A percentile compares a stretch with the other conserved stretches of the same genome.
Evolutionary conservation across 2,888 invertebrate species (phyloP).

Genomic region (Andrena fulva): DNA sequence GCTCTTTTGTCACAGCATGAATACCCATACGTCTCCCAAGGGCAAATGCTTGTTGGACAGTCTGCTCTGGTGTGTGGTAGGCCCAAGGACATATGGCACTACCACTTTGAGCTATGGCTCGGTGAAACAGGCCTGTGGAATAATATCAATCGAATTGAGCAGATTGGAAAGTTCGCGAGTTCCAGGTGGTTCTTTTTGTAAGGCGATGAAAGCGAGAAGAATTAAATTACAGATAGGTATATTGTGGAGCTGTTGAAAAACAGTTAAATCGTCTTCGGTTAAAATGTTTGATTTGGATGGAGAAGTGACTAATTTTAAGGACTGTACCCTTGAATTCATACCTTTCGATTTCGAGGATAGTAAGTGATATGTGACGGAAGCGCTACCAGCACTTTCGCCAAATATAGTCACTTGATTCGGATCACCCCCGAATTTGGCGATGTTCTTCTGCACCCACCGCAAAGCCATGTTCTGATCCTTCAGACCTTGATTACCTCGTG

Average conservation of each 20-base stretch:
- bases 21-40: conserved; percentile 79
- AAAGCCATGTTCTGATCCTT: conserved; percentile 90
- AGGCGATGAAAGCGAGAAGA: too few species aligned
- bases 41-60: conserved; percentile 75
- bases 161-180: too few species aligned
- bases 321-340: background rate
- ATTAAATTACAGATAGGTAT: too few species aligned
- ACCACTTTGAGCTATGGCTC: conserved; percentile 84
- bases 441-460: conserved; percentile 89
- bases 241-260: too few species aligned
- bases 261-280: too few species aligned
- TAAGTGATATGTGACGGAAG: conserved; percentile 28
- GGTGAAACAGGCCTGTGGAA: too few species aligned
- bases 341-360: conserved; percentile 58
- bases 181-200: too few species aligned
- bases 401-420: conserved; percentile 88
- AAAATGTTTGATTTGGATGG: too few species aligned
- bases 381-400: conserved; percentile 90
- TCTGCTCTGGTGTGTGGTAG: conserved; percentile 60
- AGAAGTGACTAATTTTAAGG: too few species aligned
- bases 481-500: conserved; percentile 89
- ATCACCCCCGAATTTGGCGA: conserved; percentile 89
- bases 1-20: background rate
- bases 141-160: too few species aligned
- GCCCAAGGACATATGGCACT: conserved; percentile 86